Evolutionary conservation across 2,797 vertebrate genomes (phyloP), one percentile per base, ranked within the genome.

Genomic region (Borostomias antarcticus): DNA sequence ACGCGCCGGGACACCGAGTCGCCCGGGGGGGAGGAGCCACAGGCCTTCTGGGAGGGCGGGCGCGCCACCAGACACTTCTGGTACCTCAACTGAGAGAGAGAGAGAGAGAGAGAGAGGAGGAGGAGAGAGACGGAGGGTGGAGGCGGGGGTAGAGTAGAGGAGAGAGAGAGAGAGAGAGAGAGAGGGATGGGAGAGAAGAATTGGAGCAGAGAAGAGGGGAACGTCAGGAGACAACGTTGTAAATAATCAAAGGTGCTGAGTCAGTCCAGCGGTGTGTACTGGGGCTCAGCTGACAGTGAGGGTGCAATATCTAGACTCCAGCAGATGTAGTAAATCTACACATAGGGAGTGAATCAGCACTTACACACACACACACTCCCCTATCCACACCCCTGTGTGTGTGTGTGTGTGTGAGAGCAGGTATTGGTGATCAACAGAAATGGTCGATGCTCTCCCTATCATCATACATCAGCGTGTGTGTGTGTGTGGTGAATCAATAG

Each of bases 11-110:
- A 96, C 87, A 98, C 88, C 0, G 97, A 97, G 91, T 98, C 97
- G 11, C 94, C 92, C 0, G 95, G 95, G 5, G 95, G 94, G 0
- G 93, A 93, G 0, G 96, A 95, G 0, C 94, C 93, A 17, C 95
- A 95, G 19, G 93, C 91, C 79, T 95, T 98, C 89, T 96, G 96
- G 11, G 95, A 94, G 5, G 95, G 96, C 1, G 97, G 97, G 33
- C 97, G 93, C 64, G 96, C 97, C 29, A 98, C 97, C 85, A 99
- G 89, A 82, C 97, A 99, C 91, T 99, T 99, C 91, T 99, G 97
- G 84, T 99, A 99, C 70, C 97, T 93, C 72, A 99, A 75, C 97
- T 99, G 58, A 59, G 35, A 17, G 58, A 43, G 58, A 28, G 33
- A 40, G 21, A 19, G 2, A 25, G 58, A 28, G 23, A 11, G n/a